phyloP scores from a whole-genome alignment of 2,797 vertebrate genomes.

The Typhlichthys eigenmanni region DNA sequence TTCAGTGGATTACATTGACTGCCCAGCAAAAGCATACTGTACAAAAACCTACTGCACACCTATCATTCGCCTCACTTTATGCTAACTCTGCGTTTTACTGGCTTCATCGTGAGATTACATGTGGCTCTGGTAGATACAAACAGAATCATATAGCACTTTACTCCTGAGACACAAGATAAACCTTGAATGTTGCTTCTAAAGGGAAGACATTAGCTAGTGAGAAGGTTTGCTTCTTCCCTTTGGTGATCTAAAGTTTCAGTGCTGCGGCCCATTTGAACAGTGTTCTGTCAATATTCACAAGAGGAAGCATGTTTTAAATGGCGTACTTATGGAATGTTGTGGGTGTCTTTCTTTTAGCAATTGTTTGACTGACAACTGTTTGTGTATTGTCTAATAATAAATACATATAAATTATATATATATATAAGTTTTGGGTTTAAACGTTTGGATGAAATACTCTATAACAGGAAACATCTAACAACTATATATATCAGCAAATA shows the following conservation, averaged over 20 bases:
- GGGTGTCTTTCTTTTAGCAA: constrained; percentile 23
- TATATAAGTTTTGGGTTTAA: too few relatives aligned
- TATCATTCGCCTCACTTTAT: constrained; percentile 9
- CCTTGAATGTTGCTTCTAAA: constrained; percentile 39
- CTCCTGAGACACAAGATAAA: constrained; percentile 24
- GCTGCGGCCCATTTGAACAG: constrained; percentile 47
- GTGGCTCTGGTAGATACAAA: constrained; percentile 26
- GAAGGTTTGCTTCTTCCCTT: constrained; percentile 42
- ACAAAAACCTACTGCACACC: constrained; percentile 17
- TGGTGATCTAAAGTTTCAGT: constrained; percentile 57
- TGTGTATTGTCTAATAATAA: too few relatives aligned
- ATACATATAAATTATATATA: too few relatives aligned
- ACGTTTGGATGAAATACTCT: neutral
- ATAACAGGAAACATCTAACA: neutral
- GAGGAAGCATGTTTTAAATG: constrained; percentile 67
- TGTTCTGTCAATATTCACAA: constrained; percentile 48
- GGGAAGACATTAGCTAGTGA: constrained; percentile 53
- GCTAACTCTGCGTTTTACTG: constrained; percentile 7
- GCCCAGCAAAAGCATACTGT: constrained; percentile 10
- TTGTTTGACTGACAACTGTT: too few relatives aligned
- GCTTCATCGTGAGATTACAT: neutral
- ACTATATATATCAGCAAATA: neutral
- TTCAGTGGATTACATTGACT: constrained; percentile 41
- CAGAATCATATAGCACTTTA: constrained; percentile 36
- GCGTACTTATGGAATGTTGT: constrained; percentile 35